Evolutionary conservation across 2,797 vertebrate genomes (phyloP).

Genomic region (Enteromius radiatus): DNA sequence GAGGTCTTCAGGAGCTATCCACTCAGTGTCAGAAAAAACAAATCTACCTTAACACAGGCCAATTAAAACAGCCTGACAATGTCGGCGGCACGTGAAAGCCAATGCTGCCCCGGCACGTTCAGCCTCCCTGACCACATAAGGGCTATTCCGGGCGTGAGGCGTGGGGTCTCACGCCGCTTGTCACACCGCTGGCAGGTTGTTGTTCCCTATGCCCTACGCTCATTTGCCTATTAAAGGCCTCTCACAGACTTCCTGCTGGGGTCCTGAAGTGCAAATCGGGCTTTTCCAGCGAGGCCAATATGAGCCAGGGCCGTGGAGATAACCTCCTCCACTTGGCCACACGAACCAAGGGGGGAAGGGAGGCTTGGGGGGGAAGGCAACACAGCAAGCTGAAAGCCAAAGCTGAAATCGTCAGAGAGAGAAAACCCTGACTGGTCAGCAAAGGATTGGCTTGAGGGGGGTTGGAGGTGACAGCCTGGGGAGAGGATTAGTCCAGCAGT

Average conservation of each 20-base stretch:
- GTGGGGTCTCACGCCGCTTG: constrained; percentile 65
- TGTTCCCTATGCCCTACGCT: constrained; percentile 83
- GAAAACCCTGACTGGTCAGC: constrained; percentile 52
- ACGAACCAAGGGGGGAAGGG: constrained; percentile 80
- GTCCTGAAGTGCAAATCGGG: constrained; percentile 87
- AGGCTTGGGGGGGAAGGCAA: constrained; percentile 57
- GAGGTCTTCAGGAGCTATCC: constrained; percentile 46
- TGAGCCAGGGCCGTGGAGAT: constrained; percentile 70
- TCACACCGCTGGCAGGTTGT: constrained; percentile 47
- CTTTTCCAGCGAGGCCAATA: constrained; percentile 84
- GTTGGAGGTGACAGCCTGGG: constrained; percentile 50
- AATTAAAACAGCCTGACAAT: constrained; percentile 36
- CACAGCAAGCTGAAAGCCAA: constrained; percentile 59
- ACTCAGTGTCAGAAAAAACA: constrained; percentile 50
- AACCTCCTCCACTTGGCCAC: constrained; percentile 72
- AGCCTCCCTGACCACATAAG: constrained; percentile 35
- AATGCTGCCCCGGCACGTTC: constrained; percentile 22
- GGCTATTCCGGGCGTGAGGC: constrained; percentile 49
- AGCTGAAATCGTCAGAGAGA: constrained; percentile 39
- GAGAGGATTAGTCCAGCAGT: constrained; percentile 83
- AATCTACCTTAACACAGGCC: constrained; percentile 25
- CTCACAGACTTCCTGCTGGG: constrained; percentile 86
- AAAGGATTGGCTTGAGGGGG: constrained; percentile 36
- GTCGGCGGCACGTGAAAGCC: constrained; percentile 61
- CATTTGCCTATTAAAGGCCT: constrained; percentile 87